phyloP scores from a whole-genome alignment of 2,888 invertebrate genomes.

The Melanostoma mellinum region DNA sequence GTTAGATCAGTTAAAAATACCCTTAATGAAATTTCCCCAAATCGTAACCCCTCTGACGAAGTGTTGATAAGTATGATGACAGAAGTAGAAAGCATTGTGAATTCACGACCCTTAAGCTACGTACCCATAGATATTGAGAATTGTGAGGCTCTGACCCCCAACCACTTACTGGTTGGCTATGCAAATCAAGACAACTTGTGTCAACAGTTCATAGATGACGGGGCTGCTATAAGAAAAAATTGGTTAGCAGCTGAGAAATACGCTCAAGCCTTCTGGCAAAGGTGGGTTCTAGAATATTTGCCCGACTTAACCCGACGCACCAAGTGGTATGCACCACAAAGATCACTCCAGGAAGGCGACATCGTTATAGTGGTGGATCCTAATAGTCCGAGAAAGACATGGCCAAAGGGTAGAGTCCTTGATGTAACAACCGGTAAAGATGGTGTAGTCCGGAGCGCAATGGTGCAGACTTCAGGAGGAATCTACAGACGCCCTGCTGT shows the following conservation, averaged over 20 bases:
- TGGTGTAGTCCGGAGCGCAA: neutral
- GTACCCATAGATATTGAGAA: conserved; percentile 36
- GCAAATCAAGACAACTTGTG: conserved; percentile 6
- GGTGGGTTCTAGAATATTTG: conserved; percentile 73
- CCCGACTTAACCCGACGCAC: conserved; percentile 61
- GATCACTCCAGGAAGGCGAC: conserved; percentile 44
- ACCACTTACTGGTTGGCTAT: conserved; percentile 64
- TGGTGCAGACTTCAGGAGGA: neutral
- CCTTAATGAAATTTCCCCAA: conserved; percentile 47
- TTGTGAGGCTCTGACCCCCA: conserved; percentile 66
- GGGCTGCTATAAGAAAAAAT: neutral
- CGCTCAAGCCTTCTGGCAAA: conserved; percentile 58
- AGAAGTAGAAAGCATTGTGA: conserved; percentile 62
- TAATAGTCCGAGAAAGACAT: neutral
- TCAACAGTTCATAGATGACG: conserved; percentile 1
- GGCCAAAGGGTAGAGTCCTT: conserved; percentile 1
- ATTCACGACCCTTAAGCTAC: conserved; percentile 48
- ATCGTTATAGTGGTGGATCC: conserved; percentile 8
- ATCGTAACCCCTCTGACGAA: conserved; percentile 64
- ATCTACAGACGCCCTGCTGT: too few relatives aligned
- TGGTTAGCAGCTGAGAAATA: neutral
- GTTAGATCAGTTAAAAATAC: conserved; percentile 45
- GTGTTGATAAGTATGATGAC: conserved; percentile 11
- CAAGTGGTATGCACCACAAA: conserved; percentile 55
- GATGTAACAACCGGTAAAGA: neutral